Evolutionary conservation across 2,113 vertebrate genomes (phyloP).

Genomic region (Solea senegalensis): DNA sequence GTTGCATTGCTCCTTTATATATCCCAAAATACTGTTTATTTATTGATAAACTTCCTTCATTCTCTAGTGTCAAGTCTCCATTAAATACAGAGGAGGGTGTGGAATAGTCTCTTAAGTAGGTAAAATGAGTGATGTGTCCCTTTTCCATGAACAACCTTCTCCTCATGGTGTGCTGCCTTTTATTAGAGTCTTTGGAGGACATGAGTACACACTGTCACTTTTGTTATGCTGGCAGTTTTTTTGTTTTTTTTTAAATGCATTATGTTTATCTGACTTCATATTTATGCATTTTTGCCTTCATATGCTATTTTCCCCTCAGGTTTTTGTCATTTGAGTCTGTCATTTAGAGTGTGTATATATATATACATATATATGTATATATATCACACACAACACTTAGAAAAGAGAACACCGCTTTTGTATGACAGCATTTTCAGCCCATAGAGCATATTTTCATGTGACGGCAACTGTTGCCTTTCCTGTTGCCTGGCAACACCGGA

Average conservation of each 20-base stretch:
- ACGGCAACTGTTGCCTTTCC: background rate
- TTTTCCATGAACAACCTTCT: constrained; percentile 6
- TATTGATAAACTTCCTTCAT: constrained; percentile 7
- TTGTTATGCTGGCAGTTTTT: constrained; percentile 18
- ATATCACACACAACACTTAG: no score
- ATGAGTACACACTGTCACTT: constrained; percentile 19
- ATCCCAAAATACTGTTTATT: background rate
- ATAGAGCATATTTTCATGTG: no score
- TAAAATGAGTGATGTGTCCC: constrained; percentile 25
- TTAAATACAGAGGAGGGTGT: constrained; percentile 20
- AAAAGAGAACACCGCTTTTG: no score
- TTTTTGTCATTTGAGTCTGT: constrained; percentile 5
- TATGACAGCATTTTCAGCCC: no score
- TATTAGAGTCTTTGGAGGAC: constrained; percentile 6
- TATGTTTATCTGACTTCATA: constrained; percentile 42
- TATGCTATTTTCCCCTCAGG: constrained; percentile 11
- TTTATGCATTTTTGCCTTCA: constrained; percentile 31
- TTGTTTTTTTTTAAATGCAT: constrained; percentile 25
- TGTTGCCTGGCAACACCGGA: background rate
- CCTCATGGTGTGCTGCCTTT: background rate
- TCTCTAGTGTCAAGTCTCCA: constrained; percentile 13
- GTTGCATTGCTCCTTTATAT: background rate
- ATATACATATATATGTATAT: no score
- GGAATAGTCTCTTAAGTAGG: constrained; percentile 12
- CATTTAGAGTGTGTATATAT: no score